Base-by-base conservation (phyloP, 1,140 invertebrate species). In the Phymorhynchus buccinoides region DNA sequence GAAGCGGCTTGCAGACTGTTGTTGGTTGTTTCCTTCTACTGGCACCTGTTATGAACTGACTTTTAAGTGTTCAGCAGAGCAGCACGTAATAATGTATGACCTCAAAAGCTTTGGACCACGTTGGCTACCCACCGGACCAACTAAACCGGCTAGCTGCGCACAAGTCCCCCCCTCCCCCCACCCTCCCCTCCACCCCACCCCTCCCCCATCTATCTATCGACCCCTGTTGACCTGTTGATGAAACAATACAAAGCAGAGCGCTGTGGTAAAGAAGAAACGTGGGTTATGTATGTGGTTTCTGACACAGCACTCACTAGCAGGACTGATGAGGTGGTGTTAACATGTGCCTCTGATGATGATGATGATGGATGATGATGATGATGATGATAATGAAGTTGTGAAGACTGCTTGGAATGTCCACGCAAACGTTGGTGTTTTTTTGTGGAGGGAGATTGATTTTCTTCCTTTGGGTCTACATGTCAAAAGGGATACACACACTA, bases 241-340 rank as follows among this genome's bases (percentile, higher is more conserved):
- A 62, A 14, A 16, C 22, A 27, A 27, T 62, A 62, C 56, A 62
- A 62, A 62, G 56, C 56, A 27, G n/a, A 4, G n/a, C 12, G 56
- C 56, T 62, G 56, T 62, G 56, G 56, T 62, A 62, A 27, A n/a
- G n/a, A n/a, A n/a, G n/a, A n/a, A n/a, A 62, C 56, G 56, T 62
- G 56, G n/a, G 22, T 52, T 62, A 4, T 6, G n/a, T 27, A 52
- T 62, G 56, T 62, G 56, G 56, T 62, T 22, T 62, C 56, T 4
- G 56, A 62, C 56, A 4, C 22, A 27, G 22, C 56, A 52, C 48
- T 52, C 44, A 9, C 44, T 18, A 48, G 18, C 6, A 6, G 18
- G 44, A 18, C 44, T 6, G 44, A 18, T 48, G 44, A n/a, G 56
- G 12, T 62, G 56, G 56, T 62, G 56, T 62, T 27, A n/a, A n/a